phyloP scores from a whole-genome alignment of 1,140 invertebrate genomes.

The Zeugodacus cucurbitae region DNA sequence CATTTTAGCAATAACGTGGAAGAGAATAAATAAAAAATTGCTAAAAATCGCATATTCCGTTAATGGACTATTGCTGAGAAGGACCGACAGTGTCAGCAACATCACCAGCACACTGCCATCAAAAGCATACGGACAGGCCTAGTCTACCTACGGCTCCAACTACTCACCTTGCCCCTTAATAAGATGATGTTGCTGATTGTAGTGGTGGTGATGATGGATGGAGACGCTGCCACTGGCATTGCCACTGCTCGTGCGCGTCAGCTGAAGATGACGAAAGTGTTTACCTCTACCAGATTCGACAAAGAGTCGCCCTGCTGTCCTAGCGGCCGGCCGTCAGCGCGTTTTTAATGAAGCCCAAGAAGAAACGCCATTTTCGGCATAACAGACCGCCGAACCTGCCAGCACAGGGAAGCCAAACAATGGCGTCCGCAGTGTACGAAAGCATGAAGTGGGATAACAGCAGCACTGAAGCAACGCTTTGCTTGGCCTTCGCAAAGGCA shows the following conservation, averaged over 20 bases:
- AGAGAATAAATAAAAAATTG: no score
- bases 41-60: no score
- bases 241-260: neutral
- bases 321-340: neutral
- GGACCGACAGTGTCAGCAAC: no score
- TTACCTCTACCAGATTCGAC: neutral
- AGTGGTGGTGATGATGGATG: neutral
- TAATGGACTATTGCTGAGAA: no score
- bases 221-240: neutral
- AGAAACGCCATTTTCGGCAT: neutral
- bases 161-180: neutral
- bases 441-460: neutral
- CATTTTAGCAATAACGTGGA: no score
- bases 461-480: no score
- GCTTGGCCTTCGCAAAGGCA: no score
- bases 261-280: neutral
- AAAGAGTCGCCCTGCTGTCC: neutral
- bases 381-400: neutral
- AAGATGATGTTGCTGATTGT: neutral
- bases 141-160: neutral
- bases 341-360: neutral
- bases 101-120: neutral
- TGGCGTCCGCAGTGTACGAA: neutral
- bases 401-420: neutral
- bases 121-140: neutral